Evolutionary conservation across 2,888 invertebrate species (phyloP), one percentile per base, ranked within the genome.

Genomic region (Drosophila limbata): DNA sequence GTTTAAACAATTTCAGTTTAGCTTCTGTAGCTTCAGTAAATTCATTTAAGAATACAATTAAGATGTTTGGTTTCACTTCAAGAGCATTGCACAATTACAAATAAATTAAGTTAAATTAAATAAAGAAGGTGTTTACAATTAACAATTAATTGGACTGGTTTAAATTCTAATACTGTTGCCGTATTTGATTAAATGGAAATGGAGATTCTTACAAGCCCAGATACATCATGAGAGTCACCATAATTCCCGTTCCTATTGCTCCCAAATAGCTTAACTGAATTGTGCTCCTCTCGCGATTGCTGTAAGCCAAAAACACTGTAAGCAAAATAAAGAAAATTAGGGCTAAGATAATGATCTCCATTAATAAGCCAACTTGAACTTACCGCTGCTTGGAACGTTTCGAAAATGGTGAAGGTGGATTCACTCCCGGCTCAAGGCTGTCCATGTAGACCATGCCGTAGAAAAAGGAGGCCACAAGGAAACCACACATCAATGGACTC

Each of bases 361-460:
- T 15, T 1, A 42, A 53, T 39, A 47, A 39, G 0, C 9, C 9
- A 21, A 25, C 73, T 31, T 5, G 2, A 15, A 35, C 86, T 90
- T 83, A 92, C 92, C 94, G 92, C 21, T 93, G 92, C 37, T 93
- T 93, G 75, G 93, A 93, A 25, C 91, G 91, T 13, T 94, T 93
- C 56, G 94, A 94, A 71, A 95, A 93, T 19, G 95, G 94, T 47
- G 94, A 93, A 4, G 94, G 94, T 25, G 95, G 95, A 88, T 93
- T 92, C 4, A 94, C 89, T 15, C 95, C 95, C 0, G 95, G 95
- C 50, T 94, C 92, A 78, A 93, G 93, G 66, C 95, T 95, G 89
- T 95, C 95, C 79, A 94, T 92, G 90, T 94, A 95, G 21, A 95
- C 93, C 81, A 95, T 93, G 63, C 93, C 91, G 93, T 94, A 94